Conservation (phyloP, 2,797 vertebrate genomes). For the Coccyzus lansbergi region DNA sequence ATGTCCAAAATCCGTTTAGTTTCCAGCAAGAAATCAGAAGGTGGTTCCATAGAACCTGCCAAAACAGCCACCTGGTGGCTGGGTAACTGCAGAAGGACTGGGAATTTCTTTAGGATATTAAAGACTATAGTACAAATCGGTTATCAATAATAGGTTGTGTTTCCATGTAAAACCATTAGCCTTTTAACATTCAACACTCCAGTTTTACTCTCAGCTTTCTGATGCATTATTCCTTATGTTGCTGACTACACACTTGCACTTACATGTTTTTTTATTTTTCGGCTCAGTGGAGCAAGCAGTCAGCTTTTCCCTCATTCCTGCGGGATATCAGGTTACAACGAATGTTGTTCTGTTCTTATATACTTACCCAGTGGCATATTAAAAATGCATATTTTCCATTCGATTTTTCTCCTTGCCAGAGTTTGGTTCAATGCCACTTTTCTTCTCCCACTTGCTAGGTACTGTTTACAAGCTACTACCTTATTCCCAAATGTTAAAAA, state of each 20-base stretch:
- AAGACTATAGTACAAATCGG: neutral
- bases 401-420: slow-evolving; percentile 43
- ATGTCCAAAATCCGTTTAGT: neutral
- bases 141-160: neutral
- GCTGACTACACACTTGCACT: slow-evolving; percentile 44
- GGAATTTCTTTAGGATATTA: neutral
- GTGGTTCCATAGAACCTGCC: neutral
- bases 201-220: neutral
- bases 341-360: slow-evolving; percentile 32
- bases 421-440: slow-evolving; percentile 9
- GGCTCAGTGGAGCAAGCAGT: slow-evolving; percentile 61
- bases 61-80: neutral
- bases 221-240: slow-evolving; percentile 12
- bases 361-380: slow-evolving; percentile 30
- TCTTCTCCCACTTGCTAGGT: slow-evolving; percentile 30
- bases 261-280: slow-evolving; percentile 60
- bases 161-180: neutral
- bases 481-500: neutral
- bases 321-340: slow-evolving; percentile 65
- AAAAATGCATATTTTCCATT: slow-evolving; percentile 58
- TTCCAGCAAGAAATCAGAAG: neutral
- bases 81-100: neutral
- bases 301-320: slow-evolving; percentile 68
- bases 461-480: slow-evolving; percentile 15
- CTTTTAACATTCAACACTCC: neutral